Evolutionary conservation across 2,888 invertebrate genomes (phyloP).

Genomic region (Hybos culiciformis): DNA sequence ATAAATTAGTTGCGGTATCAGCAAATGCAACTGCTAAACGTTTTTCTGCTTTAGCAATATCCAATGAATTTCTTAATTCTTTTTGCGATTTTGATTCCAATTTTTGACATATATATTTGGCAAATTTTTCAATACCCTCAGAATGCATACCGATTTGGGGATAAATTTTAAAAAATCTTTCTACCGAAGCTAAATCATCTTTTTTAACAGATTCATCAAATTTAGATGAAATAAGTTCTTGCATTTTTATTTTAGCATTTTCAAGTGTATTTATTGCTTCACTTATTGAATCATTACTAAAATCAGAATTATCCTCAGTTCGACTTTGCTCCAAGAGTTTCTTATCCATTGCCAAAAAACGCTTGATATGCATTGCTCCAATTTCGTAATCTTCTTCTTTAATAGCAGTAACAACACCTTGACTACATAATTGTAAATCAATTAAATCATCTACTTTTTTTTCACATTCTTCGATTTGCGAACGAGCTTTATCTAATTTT

Average conservation of each 20-base stretch:
- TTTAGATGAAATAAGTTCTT: constrained; percentile 46
- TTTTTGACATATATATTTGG: constrained; percentile 69
- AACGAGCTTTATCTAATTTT: constrained; percentile 75
- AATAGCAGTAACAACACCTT: constrained; percentile 92
- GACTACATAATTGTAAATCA: constrained; percentile 88
- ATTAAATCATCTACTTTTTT: constrained; percentile 87
- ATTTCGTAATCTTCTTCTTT: constrained; percentile 92
- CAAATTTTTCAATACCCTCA: constrained; percentile 78
- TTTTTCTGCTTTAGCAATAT: constrained; percentile 51
- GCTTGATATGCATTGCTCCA: constrained; percentile 85
- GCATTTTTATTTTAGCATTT: constrained; percentile 57
- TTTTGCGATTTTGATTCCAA: constrained; percentile 54
- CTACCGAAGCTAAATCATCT: constrained; percentile 80
- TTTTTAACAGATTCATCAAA: constrained; percentile 84
- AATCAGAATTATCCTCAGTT: constrained; percentile 58
- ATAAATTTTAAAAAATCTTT: constrained; percentile 93
- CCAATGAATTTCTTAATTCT: constrained; percentile 53
- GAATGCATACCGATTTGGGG: constrained; percentile 84
- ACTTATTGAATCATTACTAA: constrained; percentile 35
- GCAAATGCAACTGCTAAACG: constrained; percentile 66
- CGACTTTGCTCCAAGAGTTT: constrained; percentile 60
- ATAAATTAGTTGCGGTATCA: constrained; percentile 68
- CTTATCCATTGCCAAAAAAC: constrained; percentile 88
- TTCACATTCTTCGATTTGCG: constrained; percentile 86
- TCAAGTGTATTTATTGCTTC: constrained; percentile 42